Percentiles rank a stretch among this genome's conserved stretches.
Evolutionary conservation across 2,888 invertebrate species (phyloP).

Genomic region (Brenthis hecate): DNA sequence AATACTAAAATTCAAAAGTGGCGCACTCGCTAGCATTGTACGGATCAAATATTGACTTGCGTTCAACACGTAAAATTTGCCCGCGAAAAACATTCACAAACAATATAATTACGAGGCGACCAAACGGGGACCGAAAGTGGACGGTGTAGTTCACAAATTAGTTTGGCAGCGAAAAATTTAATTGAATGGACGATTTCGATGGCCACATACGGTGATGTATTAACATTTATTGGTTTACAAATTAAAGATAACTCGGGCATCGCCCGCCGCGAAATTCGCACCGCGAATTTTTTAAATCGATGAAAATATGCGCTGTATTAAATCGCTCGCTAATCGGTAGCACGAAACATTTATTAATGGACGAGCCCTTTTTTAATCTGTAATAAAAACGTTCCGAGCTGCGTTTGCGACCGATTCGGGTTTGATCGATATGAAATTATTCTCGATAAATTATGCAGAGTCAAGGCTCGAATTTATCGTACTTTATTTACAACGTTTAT

Average conservation of each 20-base stretch:
- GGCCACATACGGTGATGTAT: slow-evolving; percentile 64
- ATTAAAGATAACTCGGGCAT: slow-evolving; percentile 72
- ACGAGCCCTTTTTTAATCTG: slow-evolving; percentile 47
- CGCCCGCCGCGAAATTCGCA: slow-evolving; percentile 50
- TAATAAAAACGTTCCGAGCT: slow-evolving; percentile 45
- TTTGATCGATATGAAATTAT: slow-evolving; percentile 52
- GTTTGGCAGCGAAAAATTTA: slow-evolving; percentile 73
- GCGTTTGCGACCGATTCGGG: slow-evolving; percentile 45
- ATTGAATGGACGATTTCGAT: slow-evolving; percentile 63
- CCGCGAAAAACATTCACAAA: slow-evolving; percentile 74
- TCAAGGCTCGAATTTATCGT: slow-evolving; percentile 54
- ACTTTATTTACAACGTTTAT: slow-evolving; percentile 51
- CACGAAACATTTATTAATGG: slow-evolving; percentile 55
- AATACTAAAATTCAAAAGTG: slow-evolving; percentile 54
- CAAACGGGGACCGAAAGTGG: slow-evolving; percentile 60
- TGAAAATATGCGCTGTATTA: slow-evolving; percentile 55
- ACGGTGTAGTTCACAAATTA: slow-evolving; percentile 75
- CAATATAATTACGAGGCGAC: slow-evolving; percentile 67
- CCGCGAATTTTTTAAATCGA: slow-evolving; percentile 57
- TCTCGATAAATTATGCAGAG: slow-evolving; percentile 53
- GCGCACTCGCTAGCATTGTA: slow-evolving; percentile 48
- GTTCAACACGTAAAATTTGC: slow-evolving; percentile 72
- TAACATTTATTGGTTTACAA: slow-evolving; percentile 81
- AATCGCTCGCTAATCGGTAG: slow-evolving; percentile 53
- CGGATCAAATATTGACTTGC: slow-evolving; percentile 75